Conservation (phyloP, 1,140 invertebrate species). For the Calliphora vicina region DNA sequence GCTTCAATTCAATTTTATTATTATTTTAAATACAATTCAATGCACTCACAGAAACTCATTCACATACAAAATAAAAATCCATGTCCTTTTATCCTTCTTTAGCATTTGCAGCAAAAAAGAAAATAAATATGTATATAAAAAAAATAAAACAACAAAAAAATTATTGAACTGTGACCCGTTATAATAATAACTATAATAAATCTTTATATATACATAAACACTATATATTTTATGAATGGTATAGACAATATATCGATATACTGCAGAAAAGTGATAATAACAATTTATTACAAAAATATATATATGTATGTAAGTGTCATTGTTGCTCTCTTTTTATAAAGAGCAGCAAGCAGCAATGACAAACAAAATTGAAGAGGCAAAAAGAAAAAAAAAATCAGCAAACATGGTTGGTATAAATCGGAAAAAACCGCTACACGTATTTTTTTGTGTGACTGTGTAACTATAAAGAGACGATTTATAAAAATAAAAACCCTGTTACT, state of each 20-base stretch:
- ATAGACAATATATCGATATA: constrained; percentile 49
- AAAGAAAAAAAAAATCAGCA: not conserved
- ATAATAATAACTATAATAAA: constrained; percentile 63
- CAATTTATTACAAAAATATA: constrained; percentile 61
- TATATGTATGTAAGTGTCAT: constrained; percentile 44
- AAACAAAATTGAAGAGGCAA: not conserved
- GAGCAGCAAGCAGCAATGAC: too few species aligned
- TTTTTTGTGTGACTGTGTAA: not conserved
- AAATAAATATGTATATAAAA: not conserved
- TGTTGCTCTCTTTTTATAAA: constrained; percentile 10
- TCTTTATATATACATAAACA: constrained; percentile 45
- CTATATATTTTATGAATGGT: not conserved
- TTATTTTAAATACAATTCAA: too few species aligned
- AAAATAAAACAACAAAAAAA: not conserved
- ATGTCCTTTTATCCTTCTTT: not conserved
- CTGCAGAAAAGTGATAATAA: constrained; percentile 61
- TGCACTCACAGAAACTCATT: too few species aligned
- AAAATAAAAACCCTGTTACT: not conserved
- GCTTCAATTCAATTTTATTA: too few species aligned
- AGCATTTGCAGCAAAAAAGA: not conserved
- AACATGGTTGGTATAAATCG: too few species aligned
- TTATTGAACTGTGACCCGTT: constrained; percentile 33
- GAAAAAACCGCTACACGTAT: constrained; percentile 37
- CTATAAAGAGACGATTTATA: not conserved
- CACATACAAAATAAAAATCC: not conserved